Evolutionary conservation across 2,888 invertebrate genomes (phyloP).

Genomic region (Dynastes tityus): DNA sequence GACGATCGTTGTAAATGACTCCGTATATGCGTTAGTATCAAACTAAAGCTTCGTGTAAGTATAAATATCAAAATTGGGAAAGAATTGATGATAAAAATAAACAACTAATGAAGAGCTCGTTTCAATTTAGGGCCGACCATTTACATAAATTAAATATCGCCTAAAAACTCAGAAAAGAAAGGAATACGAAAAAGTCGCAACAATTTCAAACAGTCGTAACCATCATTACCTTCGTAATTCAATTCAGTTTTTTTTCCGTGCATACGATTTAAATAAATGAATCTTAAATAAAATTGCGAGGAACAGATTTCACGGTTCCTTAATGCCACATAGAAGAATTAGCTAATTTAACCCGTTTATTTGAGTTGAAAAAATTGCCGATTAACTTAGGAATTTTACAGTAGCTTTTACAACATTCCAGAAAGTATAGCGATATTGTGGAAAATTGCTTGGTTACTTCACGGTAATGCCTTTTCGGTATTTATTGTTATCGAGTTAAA

Average conservation of each 20-base stretch:
- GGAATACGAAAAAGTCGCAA: conserved; percentile 16
- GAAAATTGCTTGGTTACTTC: too few species aligned
- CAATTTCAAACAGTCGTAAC: conserved; percentile 27
- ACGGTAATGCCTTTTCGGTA: too few species aligned
- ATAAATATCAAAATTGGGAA: too few species aligned
- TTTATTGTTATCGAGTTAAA: too few species aligned
- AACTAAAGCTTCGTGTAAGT: too few species aligned
- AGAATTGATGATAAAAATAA: too few species aligned
- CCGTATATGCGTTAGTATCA: too few species aligned
- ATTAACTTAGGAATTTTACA: background rate
- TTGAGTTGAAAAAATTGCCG: background rate
- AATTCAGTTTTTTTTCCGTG: conserved; percentile 19
- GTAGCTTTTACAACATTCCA: too few species aligned
- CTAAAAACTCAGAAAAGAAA: background rate
- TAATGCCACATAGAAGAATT: conserved; percentile 16
- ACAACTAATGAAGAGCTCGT: too few species aligned
- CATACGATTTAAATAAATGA: conserved; percentile 45
- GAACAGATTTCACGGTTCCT: background rate
- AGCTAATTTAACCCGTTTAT: conserved; percentile 5
- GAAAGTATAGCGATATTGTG: too few species aligned
- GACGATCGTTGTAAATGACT: too few species aligned
- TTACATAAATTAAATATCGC: background rate
- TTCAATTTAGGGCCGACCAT: too few species aligned
- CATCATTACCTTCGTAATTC: conserved; percentile 37
- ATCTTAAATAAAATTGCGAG: conserved; percentile 27